A percentile compares a stretch with the other conserved stretches of the same genome.
These are phyloP conservation scores for Procavia capensis DNA, from an alignment of 2,113 vertebrate species.

Conservation along the genomic window DNA sequence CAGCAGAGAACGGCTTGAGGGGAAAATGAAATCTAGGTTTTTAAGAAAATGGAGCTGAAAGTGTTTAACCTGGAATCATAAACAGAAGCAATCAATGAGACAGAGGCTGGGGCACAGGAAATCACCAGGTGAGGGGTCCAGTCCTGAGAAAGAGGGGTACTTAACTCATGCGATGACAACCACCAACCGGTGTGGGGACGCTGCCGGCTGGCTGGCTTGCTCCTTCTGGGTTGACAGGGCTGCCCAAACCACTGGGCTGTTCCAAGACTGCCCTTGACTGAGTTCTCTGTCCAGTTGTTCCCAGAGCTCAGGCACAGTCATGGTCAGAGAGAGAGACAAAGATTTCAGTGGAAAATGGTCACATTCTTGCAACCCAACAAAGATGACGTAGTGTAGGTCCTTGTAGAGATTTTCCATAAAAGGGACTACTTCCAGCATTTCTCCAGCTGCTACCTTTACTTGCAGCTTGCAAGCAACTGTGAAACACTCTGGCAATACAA, in stretches of 20 bases:
- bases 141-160: neutral
- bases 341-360: neutral
- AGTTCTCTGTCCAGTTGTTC: neutral
- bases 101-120: neutral
- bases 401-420: too few relatives aligned
- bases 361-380: neutral
- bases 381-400: neutral
- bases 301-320: neutral
- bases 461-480: too few relatives aligned
- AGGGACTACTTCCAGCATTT: neutral
- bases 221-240: neutral
- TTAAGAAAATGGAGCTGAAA: conserved; percentile 59
- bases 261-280: neutral
- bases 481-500: neutral
- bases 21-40: neutral
- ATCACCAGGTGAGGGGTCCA: neutral
- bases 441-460: neutral
- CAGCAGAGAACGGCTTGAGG: neutral
- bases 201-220: too few relatives aligned
- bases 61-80: conserved; percentile 33
- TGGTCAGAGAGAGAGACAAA: neutral
- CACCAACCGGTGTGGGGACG: neutral
- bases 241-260: accelerated
- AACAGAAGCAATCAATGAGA: conserved; percentile 51
- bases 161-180: neutral